Evolutionary conservation across 2,797 vertebrate species (phyloP), one percentile per base, ranked within the genome.

Genomic region (Denticeps clupeoides): DNA sequence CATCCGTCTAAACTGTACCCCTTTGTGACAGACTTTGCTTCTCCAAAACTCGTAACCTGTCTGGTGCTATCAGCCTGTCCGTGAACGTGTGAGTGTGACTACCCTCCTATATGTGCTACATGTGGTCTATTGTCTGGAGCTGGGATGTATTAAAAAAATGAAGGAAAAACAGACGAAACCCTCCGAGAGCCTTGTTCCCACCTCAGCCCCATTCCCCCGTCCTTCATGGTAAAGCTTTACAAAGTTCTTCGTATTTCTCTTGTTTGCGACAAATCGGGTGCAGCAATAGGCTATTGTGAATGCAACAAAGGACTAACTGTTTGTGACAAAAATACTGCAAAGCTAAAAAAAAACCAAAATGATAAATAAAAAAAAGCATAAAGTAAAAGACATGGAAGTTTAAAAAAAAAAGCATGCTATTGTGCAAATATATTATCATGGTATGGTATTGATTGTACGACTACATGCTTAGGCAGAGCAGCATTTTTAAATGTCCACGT

Each of bases 371-470:
- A n/a, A n/a, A n/a, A n/a, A n/a, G n/a, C n/a, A n/a, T n/a, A n/a
- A n/a, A 62, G 58, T 43, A 31, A 8, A 53, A 58, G 27, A 67
- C 27, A 48, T 54, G 47, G 51, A 68, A 62, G 31, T 37, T 32
- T 32, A 2, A 19, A 37, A n/a, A n/a, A 62, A 71, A 69, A 63
- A 68, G 77, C 80, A 81, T 81, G 79, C 69, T 70, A 29, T 53
- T 59, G 55, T 77, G 62, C 61, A 57, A 58, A 72, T 60, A 65
- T 70, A 63, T 64, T 53, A 60, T 43, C 23, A 66, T 69, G 60
- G 69, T 63, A 62, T 67, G 71, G 61, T 79, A 67, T 72, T 72
- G 67, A 76, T 59, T 79, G 72, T 78, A 64, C 56, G 55, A 63
- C 51, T 59, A 71, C 57, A 49, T 65, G 67, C 66, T 75, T 70